Conservation (phyloP, 2,113 vertebrate species). For the Antennarius striatus region DNA sequence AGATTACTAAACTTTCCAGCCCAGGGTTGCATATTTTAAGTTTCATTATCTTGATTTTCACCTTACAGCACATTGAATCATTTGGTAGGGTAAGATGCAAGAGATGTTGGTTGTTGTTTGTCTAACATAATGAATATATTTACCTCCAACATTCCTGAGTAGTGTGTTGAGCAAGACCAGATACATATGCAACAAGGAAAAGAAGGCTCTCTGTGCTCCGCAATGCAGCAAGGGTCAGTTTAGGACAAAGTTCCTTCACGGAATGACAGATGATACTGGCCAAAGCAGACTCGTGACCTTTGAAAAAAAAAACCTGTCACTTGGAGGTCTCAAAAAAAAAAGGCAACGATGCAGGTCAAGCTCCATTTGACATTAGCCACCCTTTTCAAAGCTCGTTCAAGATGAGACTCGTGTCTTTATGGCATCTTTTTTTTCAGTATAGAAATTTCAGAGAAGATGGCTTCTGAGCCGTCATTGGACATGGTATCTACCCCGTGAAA, state of each 20-base stretch:
- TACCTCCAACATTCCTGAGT: accelerated
- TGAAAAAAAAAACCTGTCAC: constrained; percentile 47
- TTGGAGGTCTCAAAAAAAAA: constrained; percentile 57
- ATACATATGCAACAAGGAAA: neutral
- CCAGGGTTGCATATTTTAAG: neutral
- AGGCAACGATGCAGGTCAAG: constrained; percentile 51
- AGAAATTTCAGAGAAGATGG: too few relatives aligned
- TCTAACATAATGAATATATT: neutral
- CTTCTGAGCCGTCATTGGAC: too few relatives aligned
- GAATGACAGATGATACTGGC: constrained; percentile 45
- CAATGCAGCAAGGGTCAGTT: constrained; percentile 14
- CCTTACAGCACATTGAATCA: neutral
- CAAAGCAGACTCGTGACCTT: constrained; percentile 53
- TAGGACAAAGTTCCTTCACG: constrained; percentile 4
- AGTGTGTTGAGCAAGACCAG: neutral
- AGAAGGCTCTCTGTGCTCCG: neutral
- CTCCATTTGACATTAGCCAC: constrained; percentile 48
- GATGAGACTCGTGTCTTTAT: too few relatives aligned
- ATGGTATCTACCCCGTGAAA: too few relatives aligned
- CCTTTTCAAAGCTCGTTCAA: too few relatives aligned
- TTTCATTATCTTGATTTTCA: constrained; percentile 1
- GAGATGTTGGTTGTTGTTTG: neutral
- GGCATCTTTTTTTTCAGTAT: too few relatives aligned
- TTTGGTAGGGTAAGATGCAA: too few relatives aligned
- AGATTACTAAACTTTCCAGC: neutral